phyloP scores from a whole-genome alignment of 2,113 vertebrate genomes.

The Caranx melampygus region DNA sequence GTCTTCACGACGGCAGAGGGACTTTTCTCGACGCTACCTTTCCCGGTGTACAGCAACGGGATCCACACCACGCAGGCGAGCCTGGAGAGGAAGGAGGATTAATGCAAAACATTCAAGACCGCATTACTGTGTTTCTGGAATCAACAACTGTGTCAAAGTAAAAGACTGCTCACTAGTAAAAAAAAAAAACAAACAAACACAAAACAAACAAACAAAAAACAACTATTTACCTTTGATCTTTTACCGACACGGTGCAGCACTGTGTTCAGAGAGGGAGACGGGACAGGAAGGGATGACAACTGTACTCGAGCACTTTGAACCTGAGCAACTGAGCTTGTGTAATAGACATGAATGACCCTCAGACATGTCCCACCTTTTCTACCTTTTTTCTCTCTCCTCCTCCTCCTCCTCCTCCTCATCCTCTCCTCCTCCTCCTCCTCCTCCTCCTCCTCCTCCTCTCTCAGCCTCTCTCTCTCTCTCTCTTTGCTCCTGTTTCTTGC shows the following conservation, averaged over 20 bases:
- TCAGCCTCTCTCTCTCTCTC: constrained; percentile 60
- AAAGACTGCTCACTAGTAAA: constrained; percentile 64
- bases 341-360: constrained; percentile 87
- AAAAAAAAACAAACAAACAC: not conserved
- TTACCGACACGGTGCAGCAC: constrained; percentile 86
- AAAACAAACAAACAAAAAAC: constrained; percentile 12
- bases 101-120: constrained; percentile 85
- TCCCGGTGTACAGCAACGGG: constrained; percentile 99
- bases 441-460: constrained; percentile 57
- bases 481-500: constrained; percentile 66
- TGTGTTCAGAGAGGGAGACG: constrained; percentile 85
- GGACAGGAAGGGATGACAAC: constrained; percentile 68
- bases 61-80: constrained; percentile 96
- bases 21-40: constrained; percentile 97
- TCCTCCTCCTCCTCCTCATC: constrained; percentile 55
- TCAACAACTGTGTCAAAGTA: constrained; percentile 77
- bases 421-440: constrained; percentile 62
- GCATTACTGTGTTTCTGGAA: constrained; percentile 88
- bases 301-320: constrained; percentile 99
- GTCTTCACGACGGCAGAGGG: constrained; percentile 98
- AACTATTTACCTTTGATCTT: constrained; percentile 75
- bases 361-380: constrained; percentile 76
- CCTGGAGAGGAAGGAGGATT: constrained; percentile 98
- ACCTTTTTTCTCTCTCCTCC: constrained; percentile 44
- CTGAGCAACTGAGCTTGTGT: constrained; percentile 94